Evolutionary conservation across 2,888 invertebrate species (phyloP).

Genomic region (Lampropteryx suffumata): DNA sequence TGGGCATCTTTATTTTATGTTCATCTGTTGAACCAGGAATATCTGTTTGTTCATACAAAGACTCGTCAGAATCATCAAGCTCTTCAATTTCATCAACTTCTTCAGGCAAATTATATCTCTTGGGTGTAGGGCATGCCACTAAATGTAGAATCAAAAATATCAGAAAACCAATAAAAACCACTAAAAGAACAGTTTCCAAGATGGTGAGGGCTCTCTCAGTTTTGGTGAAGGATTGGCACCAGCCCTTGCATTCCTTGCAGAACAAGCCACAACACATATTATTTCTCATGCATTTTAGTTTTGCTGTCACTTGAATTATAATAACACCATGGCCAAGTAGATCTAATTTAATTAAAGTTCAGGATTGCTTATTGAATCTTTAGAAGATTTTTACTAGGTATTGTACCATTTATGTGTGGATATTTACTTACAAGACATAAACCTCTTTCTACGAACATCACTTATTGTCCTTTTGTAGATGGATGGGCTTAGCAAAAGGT

Average conservation of each 20-base stretch:
- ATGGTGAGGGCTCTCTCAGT: slow-evolving; percentile 53
- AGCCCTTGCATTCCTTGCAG: slow-evolving; percentile 59
- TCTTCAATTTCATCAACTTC: not conserved
- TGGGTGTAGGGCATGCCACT: slow-evolving; percentile 42
- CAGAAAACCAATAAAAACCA: slow-evolving; percentile 50
- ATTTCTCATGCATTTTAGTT: slow-evolving; percentile 34
- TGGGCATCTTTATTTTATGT: not conserved
- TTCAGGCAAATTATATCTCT: not conserved
- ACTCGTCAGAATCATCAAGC: not conserved
- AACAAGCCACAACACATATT: slow-evolving; percentile 59
- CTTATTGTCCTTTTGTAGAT: slow-evolving; percentile 32
- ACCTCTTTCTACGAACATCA: slow-evolving; percentile 10
- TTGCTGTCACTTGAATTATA: slow-evolving; percentile 16
- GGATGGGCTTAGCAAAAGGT: slow-evolving; percentile 83
- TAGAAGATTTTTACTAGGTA: too few relatives aligned
- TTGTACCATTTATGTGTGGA: too few relatives aligned
- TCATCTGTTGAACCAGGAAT: not conserved
- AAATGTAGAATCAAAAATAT: slow-evolving; percentile 62
- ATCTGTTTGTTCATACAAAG: not conserved
- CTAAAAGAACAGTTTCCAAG: slow-evolving; percentile 52
- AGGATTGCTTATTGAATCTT: not conserved
- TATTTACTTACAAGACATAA: too few relatives aligned
- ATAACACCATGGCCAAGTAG: slow-evolving; percentile 48
- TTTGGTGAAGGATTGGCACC: slow-evolving; percentile 67
- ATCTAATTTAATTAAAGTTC: slow-evolving; percentile 24